Base-by-base conservation (phyloP, 1,140 invertebrate species). In the Pseudomyrmex sp. region DNA sequence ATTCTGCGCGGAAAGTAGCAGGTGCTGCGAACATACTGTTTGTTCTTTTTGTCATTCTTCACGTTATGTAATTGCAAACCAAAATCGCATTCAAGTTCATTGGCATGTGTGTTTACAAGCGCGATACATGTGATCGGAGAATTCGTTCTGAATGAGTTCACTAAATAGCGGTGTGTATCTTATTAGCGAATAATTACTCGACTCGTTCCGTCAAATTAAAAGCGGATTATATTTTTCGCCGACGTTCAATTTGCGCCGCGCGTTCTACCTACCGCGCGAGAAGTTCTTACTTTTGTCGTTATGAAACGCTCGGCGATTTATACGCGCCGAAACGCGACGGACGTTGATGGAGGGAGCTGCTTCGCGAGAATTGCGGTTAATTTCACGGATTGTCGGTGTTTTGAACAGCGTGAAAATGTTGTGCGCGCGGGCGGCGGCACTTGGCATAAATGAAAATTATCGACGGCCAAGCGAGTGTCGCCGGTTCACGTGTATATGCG, bases 371-470 rank as follows among this genome's bases (percentile, higher is more conserved):
- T 82, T 75, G 59, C 48, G 70, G 50, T 75, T 82, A 82, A 82
- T 82, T 82, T 35, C n/a, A 48, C 35, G 35, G 59, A 82, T 82
- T 63, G 79, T 75, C 48, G 26, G 12, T 15, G 26, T 23, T 35
- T 35, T 50, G 20, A 62, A 44, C 58, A 20, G 48, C 48, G 59
- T 65, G 79, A 82, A 82, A 82, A 82, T 82, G 79, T 63, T 75
- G 59, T 56, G 58, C 52, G 13, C 58, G 26, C 75, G 52, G 7
- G 58, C 18, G 58, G 35, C 61, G 48, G 54, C 20, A 74, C 73
- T 76, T 59, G 76, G 18, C 66, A 70, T 72, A 82, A 82, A 82
- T 82, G 79, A 82, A 82, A 82, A 82, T 82, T 75, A 82, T 82
- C 61, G 46, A 26, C 15, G 35, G 12, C 48, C 50, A 56, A 56